These are phyloP conservation scores for Tympanoctomys barrerae DNA, from an alignment of 2,797 vertebrate genomes.

Conservation along the genomic window DNA sequence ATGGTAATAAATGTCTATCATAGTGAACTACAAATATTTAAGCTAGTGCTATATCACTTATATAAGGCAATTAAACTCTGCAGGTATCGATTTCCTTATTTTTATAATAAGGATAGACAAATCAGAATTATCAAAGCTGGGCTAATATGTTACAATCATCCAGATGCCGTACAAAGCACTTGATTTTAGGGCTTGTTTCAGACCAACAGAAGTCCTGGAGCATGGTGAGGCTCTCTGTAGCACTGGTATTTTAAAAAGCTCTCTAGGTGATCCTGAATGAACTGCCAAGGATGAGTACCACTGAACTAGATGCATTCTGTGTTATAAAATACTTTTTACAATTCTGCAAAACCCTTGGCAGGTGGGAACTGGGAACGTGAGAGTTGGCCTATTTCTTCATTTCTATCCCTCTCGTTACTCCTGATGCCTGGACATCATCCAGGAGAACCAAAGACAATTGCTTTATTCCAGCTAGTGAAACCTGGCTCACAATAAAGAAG, in stretches of 20 bases:
- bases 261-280: conserved; percentile 40
- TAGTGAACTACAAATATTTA: conserved; percentile 44
- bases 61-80: neutral
- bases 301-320: conserved; percentile 22
- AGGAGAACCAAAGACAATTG: conserved; percentile 82
- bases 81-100: conserved; percentile 17
- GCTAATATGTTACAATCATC: neutral
- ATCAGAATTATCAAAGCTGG: conserved; percentile 22
- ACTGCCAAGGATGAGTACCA: neutral
- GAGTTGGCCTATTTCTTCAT: conserved; percentile 69
- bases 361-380: conserved; percentile 76
- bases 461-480: conserved; percentile 77
- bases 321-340: conserved; percentile 63
- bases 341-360: conserved; percentile 71
- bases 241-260: neutral
- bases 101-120: conserved; percentile 21
- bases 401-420: conserved; percentile 64
- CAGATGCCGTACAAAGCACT: neutral
- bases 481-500: conserved; percentile 76
- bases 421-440: conserved; percentile 80
- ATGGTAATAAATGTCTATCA: neutral
- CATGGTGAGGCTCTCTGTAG: neutral
- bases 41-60: neutral
- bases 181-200: neutral
- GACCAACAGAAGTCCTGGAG: conserved; percentile 26